Conservation (phyloP, 2,113 vertebrate species). For the Passer domesticus region DNA sequence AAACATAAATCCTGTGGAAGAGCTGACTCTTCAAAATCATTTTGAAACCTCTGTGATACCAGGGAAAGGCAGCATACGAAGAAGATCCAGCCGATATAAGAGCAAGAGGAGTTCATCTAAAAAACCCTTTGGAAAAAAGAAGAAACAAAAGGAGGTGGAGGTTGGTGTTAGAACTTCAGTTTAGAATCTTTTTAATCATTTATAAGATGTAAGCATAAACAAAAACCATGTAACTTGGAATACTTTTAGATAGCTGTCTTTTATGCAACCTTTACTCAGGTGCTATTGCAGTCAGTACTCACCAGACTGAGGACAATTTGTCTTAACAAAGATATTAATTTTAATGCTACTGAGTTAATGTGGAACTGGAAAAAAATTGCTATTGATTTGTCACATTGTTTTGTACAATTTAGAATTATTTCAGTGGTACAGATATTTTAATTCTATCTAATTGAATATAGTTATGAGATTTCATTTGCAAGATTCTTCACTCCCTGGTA, state of each 20-base stretch:
- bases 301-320: not conserved
- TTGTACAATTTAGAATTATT: not conserved
- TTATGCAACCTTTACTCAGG: not conserved
- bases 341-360: not conserved
- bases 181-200: not conserved
- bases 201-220: not conserved
- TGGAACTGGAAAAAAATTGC: not conserved
- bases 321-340: not conserved
- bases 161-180: conserved; percentile 24
- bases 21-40: not conserved
- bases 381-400: not conserved
- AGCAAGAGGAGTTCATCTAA: conserved; percentile 20
- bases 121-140: conserved; percentile 36
- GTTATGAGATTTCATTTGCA: not conserved
- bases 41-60: not conserved
- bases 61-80: conserved; percentile 1
- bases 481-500: not conserved
- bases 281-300: not conserved
- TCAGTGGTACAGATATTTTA: not conserved
- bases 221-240: not conserved
- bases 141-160: conserved; percentile 11
- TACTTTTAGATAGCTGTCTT: not conserved
- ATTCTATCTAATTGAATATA: not conserved
- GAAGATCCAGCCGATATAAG: conserved; percentile 25
- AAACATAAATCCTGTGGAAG: not conserved